Conservation (phyloP, 2,888 invertebrate species). For the Polydrusus pterygomalis region DNA sequence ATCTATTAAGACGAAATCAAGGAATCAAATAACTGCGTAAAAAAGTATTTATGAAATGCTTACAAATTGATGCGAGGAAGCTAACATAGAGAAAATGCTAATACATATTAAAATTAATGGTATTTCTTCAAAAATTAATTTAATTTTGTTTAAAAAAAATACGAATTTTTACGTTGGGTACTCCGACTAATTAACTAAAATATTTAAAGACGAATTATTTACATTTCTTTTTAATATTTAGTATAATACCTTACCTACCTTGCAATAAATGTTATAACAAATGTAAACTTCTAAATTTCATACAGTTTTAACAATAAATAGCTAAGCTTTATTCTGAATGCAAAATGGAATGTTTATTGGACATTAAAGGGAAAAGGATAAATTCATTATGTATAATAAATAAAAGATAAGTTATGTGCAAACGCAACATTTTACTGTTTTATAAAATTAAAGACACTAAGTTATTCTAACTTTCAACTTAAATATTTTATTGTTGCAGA, state of each 20-base stretch:
- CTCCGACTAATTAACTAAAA: too few species aligned
- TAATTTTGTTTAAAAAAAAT: too few species aligned
- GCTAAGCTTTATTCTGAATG: not conserved
- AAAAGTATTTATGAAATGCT: not conserved
- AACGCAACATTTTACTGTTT: constrained; percentile 7
- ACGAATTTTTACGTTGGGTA: too few species aligned
- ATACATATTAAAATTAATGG: too few species aligned
- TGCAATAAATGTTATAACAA: constrained; percentile 40
- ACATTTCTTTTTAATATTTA: constrained; percentile 29
- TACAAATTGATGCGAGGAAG: too few species aligned
- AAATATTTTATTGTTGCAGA: not conserved
- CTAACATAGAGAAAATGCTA: too few species aligned
- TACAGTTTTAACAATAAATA: constrained; percentile 2
- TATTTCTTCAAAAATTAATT: too few species aligned
- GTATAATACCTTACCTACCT: constrained; percentile 41
- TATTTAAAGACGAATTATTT: constrained; percentile 30
- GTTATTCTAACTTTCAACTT: not conserved
- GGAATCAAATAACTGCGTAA: too few species aligned
- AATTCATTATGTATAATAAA: constrained; percentile 17
- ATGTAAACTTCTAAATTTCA: constrained; percentile 35
- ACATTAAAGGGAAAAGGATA: constrained; percentile 7
- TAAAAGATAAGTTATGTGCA: constrained; percentile 15
- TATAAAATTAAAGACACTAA: not conserved
- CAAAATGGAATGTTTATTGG: not conserved
- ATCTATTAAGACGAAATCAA: too few species aligned